Evolutionary conservation across 2,797 vertebrate genomes (phyloP), one percentile per base, ranked within the genome.

Genomic region (Anomalospiza imberbis): DNA sequence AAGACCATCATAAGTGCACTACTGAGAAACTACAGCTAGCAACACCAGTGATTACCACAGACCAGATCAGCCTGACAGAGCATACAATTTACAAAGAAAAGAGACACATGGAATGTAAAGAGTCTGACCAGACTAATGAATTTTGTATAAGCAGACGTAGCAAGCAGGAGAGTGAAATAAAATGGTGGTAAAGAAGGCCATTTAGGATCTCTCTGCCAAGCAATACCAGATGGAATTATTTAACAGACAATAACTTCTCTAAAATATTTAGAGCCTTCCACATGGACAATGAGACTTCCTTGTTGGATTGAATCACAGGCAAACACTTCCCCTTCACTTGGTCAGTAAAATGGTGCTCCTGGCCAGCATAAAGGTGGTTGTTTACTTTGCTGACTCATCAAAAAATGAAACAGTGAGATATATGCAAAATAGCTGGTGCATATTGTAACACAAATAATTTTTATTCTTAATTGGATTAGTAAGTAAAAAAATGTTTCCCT

Each of bases 71-170:
- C 55, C 28, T 29, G 29, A 74, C 26, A 57, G 24, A 71, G 57
- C 3, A 2, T 6, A 85, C 10, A 22, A 42, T 50, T 66, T n/a
- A 57, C 44, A 62, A 38, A 51, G 32, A 48, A 70, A 42, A 47
- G 48, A 82, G 38, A 85, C 25, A 62, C 44, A 76, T 22, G 19
- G 63, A 85, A 91, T 77, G 88, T 74, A 38, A 85, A 63, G n/a
- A 70, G 51, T 40, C 4, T 5, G 47, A 54, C n/a, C 17, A 47
- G 28, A n/a, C 31, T 72, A 68, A 91, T 72, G 21, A 71, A 81
- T 89, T 94, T 89, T 89, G 16, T 54, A 92, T 61, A 19, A 91
- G 42, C 20, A 88, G 44, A 76, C 34, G 32, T 40, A 62, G 44
- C 25, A 78, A 66, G 47, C 16, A 67, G 6, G 4, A 22, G 60